These are phyloP conservation scores for Cryptoblepharus egeriae DNA, from an alignment of 2,797 vertebrate genomes.

Conservation along the genomic window DNA sequence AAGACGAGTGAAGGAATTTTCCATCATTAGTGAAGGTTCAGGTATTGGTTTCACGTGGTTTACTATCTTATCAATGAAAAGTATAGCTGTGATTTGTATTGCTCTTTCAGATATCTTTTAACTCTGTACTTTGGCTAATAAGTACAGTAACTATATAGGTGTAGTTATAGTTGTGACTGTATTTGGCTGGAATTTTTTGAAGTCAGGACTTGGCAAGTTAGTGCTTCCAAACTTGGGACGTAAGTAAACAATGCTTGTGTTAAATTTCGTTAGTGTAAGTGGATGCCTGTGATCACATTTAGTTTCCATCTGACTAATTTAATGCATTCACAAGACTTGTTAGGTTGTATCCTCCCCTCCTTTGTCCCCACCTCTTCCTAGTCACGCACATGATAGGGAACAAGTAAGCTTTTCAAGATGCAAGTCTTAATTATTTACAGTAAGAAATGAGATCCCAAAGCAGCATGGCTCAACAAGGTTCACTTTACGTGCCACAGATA, in stretches of 20 bases:
- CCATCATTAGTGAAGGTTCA: not conserved
- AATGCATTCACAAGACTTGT: slow-evolving; percentile 25
- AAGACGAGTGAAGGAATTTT: not conserved
- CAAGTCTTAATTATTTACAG: slow-evolving; percentile 72
- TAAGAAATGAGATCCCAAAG: slow-evolving; percentile 64
- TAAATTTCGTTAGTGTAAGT: slow-evolving; percentile 15
- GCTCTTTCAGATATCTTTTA: not conserved
- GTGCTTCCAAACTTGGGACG: not conserved
- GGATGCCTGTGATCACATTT: slow-evolving; percentile 21
- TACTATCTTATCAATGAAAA: slow-evolving; percentile 1
- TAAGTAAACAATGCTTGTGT: not conserved
- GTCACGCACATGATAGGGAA: slow-evolving; percentile 6
- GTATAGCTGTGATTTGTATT: not conserved
- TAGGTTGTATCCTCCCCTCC: slow-evolving; percentile 14
- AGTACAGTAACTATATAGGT: not conserved
- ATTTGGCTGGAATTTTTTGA: slow-evolving; percentile 18
- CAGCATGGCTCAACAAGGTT: slow-evolving; percentile 60
- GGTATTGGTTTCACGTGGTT: not conserved
- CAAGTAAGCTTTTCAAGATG: slow-evolving; percentile 41
- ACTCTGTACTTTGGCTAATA: slow-evolving; percentile 1
- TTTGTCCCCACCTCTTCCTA: slow-evolving; percentile 24
- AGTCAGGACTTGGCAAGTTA: not conserved
- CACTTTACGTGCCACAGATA: slow-evolving; percentile 58
- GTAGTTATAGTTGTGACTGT: not conserved
- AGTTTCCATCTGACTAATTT: slow-evolving; percentile 37